Base-by-base conservation (phyloP, 2,797 vertebrate species). In the Discoglossus pictus region DNA sequence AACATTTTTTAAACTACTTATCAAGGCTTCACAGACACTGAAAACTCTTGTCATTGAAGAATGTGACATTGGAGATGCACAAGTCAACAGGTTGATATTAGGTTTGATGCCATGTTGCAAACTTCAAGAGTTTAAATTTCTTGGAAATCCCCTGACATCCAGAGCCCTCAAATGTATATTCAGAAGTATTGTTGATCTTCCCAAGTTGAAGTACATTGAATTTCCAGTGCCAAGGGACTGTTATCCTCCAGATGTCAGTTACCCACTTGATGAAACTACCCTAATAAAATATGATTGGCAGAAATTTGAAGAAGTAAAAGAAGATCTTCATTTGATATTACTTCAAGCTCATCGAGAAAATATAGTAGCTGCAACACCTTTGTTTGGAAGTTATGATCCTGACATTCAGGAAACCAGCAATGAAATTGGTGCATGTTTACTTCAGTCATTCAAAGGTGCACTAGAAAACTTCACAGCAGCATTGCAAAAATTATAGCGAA, bases 181-280 rank as follows among this genome's bases (percentile, higher is more conserved):
- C 68, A 63, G 73, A 0, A 70, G 82, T 12, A 80, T 99, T 7
- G 81, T 81, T 2, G 83, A 86, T 2, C 87, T 96, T 66, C 91
- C 92, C 0, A 62, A 69, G 42, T 79, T 98, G 27, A 87, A 76
- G 77, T 80, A 90, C 12, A 83, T 98, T 44, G 95, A 98, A 80
- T 82, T 94, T 39, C 97, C 96, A 0, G 90, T 98, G 59, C 94
- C 97, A 1, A 91, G 80, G 1, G 95, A 99, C 64, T 99, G 96
- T 75, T 99, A 96, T 79, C 82, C 94, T 1, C 71, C 79, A 25
- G 85, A 88, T 10, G 77, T 83, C 6, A 78, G 85, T 8, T 99
- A 97, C 65, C 96, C 97, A 0, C 86, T 94, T 17, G 90, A 93
- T 0, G 96, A 98, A 53, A 75, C 82, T 0, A 82, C 77, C 17